A percentile compares a stretch with the other conserved stretches of the same genome.
Conservation (phyloP, 2,888 invertebrate species). For the Selenia dentaria region DNA sequence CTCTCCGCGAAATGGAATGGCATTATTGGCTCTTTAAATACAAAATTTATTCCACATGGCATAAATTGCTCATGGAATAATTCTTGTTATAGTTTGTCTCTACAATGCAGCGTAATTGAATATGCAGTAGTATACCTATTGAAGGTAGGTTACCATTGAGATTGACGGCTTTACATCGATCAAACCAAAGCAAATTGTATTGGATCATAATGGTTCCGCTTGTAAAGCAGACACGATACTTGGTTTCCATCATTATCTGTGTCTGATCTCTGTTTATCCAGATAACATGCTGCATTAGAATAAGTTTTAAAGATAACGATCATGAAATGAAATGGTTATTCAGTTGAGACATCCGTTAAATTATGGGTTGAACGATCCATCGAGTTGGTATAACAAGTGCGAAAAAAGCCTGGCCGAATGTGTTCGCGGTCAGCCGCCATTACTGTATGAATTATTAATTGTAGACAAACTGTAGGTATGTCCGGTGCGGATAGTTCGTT, state of each 20-base stretch:
- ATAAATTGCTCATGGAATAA: no score
- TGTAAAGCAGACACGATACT: conserved; percentile 9
- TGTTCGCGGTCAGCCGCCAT: conserved; percentile 55
- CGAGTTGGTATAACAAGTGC: conserved; percentile 34
- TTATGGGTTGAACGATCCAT: conserved; percentile 33
- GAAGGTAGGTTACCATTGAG: neutral
- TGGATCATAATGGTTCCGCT: conserved; percentile 2
- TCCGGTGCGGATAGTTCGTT: conserved; percentile 49
- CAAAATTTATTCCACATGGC: no score
- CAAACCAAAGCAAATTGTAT: neutral
- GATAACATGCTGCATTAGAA: conserved; percentile 3
- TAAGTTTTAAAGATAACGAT: conserved; percentile 14
- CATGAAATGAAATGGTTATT: conserved; percentile 16
- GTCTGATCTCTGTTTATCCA: conserved; percentile 19
- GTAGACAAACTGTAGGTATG: conserved; percentile 58
- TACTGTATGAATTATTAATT: conserved; percentile 75
- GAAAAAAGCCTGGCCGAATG: conserved; percentile 51
- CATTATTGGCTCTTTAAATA: no score
- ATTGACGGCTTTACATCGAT: neutral
- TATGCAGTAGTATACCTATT: no score
- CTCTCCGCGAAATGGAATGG: no score
- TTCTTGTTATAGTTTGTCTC: no score
- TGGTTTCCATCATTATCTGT: conserved; percentile 14
- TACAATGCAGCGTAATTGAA: no score
- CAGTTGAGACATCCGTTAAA: conserved; percentile 22